Conservation (phyloP, 1,140 invertebrate species). For the Calliphora vicina region DNA sequence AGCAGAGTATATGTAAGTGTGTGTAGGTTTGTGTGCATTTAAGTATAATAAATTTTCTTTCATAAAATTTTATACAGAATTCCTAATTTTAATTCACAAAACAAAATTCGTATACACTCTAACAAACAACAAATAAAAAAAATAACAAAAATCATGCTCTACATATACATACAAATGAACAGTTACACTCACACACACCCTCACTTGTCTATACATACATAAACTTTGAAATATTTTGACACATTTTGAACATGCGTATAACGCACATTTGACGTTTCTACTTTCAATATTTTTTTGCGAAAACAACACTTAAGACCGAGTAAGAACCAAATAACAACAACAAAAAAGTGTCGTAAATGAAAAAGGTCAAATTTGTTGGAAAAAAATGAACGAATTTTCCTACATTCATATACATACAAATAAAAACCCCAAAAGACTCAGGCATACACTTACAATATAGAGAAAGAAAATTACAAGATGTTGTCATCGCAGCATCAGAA, state of each 20-base stretch:
- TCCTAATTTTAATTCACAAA: background rate
- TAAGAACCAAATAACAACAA: background rate
- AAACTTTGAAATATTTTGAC: background rate
- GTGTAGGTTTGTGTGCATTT: background rate
- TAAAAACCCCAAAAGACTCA: background rate
- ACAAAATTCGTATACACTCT: background rate
- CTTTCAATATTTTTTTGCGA: background rate
- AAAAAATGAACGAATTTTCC: background rate
- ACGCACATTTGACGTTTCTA: background rate
- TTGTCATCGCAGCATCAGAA: background rate
- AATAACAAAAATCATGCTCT: background rate
- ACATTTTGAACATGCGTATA: background rate
- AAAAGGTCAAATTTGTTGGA: background rate
- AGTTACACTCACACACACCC: background rate
- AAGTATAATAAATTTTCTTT: background rate
- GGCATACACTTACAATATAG: background rate
- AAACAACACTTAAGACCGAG: background rate
- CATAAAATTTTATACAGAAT: background rate
- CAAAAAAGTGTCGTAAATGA: background rate
- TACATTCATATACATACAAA: background rate
- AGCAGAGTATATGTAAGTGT: background rate
- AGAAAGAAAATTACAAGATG: background rate
- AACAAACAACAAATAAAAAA: background rate
- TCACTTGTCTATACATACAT: background rate
- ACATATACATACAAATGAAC: background rate